Base-by-base conservation (phyloP, 2,113 vertebrate species). In the Triplophysa siluroides region DNA sequence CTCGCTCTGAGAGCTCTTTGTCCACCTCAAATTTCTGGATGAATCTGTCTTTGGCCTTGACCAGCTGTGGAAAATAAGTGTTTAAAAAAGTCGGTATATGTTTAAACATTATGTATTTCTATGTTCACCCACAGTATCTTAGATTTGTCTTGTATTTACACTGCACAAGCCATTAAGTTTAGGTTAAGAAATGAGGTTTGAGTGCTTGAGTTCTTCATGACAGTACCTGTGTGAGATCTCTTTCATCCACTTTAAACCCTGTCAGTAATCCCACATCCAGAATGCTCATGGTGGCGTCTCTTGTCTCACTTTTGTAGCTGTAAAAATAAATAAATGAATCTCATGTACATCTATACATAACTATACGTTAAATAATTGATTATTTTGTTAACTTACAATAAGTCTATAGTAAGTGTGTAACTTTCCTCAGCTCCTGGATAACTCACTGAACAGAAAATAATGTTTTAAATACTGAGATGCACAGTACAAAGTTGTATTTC, bases 11-110 rank as follows among this genome's bases (percentile, higher is more conserved):
- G 6, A 81, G 61, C 0, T 21, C 80, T 4, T 88, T 89, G 70
- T 90, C 62, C 61, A 93, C 56, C 86, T 95, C 94, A 4, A 87
- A 93, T 83, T 91, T 94, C 76, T 93, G 91, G 79, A 94, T 88
- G 79, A 91, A 93, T 54, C 83, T 86, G 69, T 94, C 93, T 0
- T 86, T 85, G 0, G 90, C 88, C 0, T 21, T 83, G 0, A 79
- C 82, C 60, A 94, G 84, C 93, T 93, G 81, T 33, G 21, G 70
- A n/a, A n/a, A n/a, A n/a, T n/a, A n/a, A n/a, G n/a, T n/a, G n/a
- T n/a, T n/a, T n/a, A n/a, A n/a, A n/a, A n/a, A n/a, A n/a, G n/a
- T n/a, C n/a, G n/a, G n/a, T n/a, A n/a, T n/a, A n/a, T n/a, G n/a
- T n/a, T n/a, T n/a, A n/a, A n/a, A n/a, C n/a, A n/a, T n/a, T n/a